Base-by-base conservation (phyloP, 2,888 invertebrate species). In the Lithosia quadra region DNA sequence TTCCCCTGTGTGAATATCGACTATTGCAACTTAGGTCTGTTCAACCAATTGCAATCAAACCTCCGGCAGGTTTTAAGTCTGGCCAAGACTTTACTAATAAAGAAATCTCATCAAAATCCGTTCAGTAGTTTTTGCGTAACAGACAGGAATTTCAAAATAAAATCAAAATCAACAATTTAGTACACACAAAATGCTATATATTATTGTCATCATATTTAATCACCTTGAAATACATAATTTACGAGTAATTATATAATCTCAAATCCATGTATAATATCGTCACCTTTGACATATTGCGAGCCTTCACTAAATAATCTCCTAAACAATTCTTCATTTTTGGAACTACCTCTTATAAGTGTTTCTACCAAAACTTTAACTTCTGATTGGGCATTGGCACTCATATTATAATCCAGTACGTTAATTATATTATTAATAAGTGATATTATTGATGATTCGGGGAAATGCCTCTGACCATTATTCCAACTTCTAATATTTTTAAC, bases 321-420 rank as follows among this genome's bases (percentile, higher is more conserved):
- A 55, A 71, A 71, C 1, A 76, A 28, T 0, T 71, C 57, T 7
- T 69, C 43, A 63, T 80, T 72, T 7, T 57, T 63, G 1, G 83
- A 68, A 8, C 64, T 66, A 3, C 82, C 84, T 18, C 67, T 76
- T 39, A 85, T 53, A 22, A 90, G 69, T 18, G 84, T 65, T 68
- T 86, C 83, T 21, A 84, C 76, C 24, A 90, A 77, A 7, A 74
- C 76, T 64, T 78, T 85, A 0, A 88, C 74, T 75, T 90, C 89
- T 24, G 81, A 60, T 43, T 66, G 80, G 0, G 81, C 80, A n/a
- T 72, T 65, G 0, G 65, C 57, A 11, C 71, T 73, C 72, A 88
- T 81, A 64, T 80, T 76, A 24, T 78, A 60, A 56, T 78, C 74
- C 2, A 90, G 18, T 0, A 71, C 72, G 39, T 68, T 65, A 0